Evolutionary conservation across 37 sponge, comb jelly and placozoan genomes (phyloP).

Genomic region (Agelas oroides): DNA sequence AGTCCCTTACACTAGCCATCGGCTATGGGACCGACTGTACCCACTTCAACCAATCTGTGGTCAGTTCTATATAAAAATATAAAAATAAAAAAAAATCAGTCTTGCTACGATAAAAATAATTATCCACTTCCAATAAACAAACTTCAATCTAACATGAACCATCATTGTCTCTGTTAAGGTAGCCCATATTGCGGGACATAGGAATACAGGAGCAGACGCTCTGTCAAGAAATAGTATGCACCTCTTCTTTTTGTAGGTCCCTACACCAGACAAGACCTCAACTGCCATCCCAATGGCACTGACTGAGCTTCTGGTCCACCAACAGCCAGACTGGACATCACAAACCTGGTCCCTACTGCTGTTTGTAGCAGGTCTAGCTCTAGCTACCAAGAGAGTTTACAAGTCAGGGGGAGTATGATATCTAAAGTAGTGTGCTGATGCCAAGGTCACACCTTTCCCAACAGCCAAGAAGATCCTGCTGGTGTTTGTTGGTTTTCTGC

Average conservation of each 20-base stretch:
- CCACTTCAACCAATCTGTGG: too few species aligned
- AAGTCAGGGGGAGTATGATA: slow-evolving; percentile 27
- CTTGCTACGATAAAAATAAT: too few species aligned
- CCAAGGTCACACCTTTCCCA: background rate
- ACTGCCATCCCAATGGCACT: background rate
- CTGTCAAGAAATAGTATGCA: slow-evolving; percentile 1
- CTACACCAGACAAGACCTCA: background rate
- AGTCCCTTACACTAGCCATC: too few species aligned
- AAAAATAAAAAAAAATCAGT: too few species aligned
- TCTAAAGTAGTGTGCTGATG: slow-evolving; percentile 16
- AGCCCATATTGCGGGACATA: slow-evolving; percentile 2
- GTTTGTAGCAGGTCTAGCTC: slow-evolving; percentile 10
- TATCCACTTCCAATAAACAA: too few species aligned
- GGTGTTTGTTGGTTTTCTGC: slow-evolving; percentile 15
- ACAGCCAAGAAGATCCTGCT: background rate
- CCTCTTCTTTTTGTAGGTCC: background rate
- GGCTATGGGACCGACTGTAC: too few species aligned
- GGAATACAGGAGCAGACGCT: slow-evolving; percentile 16
- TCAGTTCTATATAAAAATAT: too few species aligned
- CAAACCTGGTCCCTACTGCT: background rate
- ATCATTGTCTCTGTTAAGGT: too few species aligned
- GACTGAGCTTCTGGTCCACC: background rate
- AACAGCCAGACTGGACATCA: slow-evolving; percentile 52
- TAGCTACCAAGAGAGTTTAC: slow-evolving; percentile 43
- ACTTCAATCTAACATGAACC: too few species aligned